Evolutionary conservation across 1,140 invertebrate species (phyloP), one percentile per base, ranked within the genome.

Genomic region (Drosophila obscura): DNA sequence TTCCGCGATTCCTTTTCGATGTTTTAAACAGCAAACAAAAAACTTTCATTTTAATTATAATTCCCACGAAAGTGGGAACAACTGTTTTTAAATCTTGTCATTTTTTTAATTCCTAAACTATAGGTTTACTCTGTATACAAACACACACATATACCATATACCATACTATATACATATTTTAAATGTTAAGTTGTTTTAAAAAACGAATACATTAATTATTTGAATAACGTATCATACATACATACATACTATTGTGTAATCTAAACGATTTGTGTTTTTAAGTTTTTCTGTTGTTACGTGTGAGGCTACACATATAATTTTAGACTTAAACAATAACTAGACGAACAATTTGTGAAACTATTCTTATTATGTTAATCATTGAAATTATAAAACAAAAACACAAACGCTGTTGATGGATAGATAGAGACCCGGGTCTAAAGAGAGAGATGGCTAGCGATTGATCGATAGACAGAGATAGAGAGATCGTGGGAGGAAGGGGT

Each of bases 51-150:
- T 16, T 46, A 13, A 39, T 68, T 64, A 39, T 48, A 48, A 22
- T 15, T 19, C 44, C 16, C 24, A 46, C 19, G 13, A 28, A 55
- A 60, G 28, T 41, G 16, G 53, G 16, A 44, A 46, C 64, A 65
- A 73, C 60, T 74, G 71, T 74, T 74, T 73, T 72, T 52, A 51
- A 13, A 66, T 74, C 72, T 77, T 77, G 73, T 77, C 74, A 77
- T 77, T 73, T 76, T 56, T 52, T 61, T 51, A 65, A 68, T 61
- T 52, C 48, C n/a, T 59, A 66, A 31, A 15, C 2, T 16, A 13
- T 64, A 71, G 46, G 35, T 46, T 60, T 15, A 45, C 13, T 8
- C 22, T 52, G 15, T 35, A 58, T 28, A 66, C 49, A 59, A 16
- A 50, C 24, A 57, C 24, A 60, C 58, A 55, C 31, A 46, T 26